phyloP scores from a whole-genome alignment of 2,888 invertebrate species.

The Drosophila monieri region DNA sequence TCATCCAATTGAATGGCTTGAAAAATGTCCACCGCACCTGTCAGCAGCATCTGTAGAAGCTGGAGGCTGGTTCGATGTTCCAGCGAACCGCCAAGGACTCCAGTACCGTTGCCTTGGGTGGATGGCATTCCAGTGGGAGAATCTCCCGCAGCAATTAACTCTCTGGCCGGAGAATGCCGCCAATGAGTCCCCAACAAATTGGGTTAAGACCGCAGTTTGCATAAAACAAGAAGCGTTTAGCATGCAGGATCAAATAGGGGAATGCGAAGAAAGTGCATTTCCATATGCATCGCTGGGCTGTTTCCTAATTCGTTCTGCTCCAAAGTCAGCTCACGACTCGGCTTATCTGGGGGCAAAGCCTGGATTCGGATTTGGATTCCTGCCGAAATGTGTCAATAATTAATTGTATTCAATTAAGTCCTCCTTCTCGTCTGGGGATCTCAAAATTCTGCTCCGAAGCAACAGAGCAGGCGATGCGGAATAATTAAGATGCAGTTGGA shows the following conservation, averaged over 20 bases:
- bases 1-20: constrained; percentile 59
- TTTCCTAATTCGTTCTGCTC: constrained; percentile 39
- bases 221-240: constrained; percentile 46
- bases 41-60: constrained; percentile 46
- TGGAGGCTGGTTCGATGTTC: constrained; percentile 22
- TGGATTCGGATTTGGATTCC: constrained; percentile 64
- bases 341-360: constrained; percentile 45
- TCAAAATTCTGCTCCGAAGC: constrained; percentile 16
- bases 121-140: constrained; percentile 25
- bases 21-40: constrained; percentile 68
- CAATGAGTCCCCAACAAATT: constrained; percentile 44
- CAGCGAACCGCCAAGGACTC: constrained; percentile 36
- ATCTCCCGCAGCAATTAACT: constrained; percentile 35
- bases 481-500: constrained; percentile 79
- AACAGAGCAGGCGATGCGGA: constrained; percentile 33
- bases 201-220: constrained; percentile 60
- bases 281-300: constrained; percentile 51
- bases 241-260: constrained; percentile 29
- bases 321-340: constrained; percentile 59
- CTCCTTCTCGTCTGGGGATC: background rate
- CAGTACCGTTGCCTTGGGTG: constrained; percentile 52
- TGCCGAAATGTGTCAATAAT: constrained; percentile 82
- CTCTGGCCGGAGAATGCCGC: constrained; percentile 7
- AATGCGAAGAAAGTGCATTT: constrained; percentile 65
- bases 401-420: constrained; percentile 83